Evolutionary conservation across 2,113 vertebrate species (phyloP).

Genomic region (Thermophis baileyi): DNA sequence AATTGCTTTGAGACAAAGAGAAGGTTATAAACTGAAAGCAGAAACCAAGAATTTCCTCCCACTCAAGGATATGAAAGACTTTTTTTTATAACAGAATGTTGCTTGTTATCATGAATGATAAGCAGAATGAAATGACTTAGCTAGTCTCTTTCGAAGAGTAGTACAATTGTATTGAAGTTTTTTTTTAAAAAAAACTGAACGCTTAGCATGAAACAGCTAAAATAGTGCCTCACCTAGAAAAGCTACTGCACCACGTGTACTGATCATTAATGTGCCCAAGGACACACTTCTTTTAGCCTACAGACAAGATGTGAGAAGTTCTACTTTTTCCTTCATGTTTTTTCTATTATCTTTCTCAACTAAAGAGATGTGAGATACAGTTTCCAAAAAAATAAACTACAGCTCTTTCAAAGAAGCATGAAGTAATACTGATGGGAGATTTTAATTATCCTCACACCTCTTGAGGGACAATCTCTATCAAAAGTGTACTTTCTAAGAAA

Average conservation of each 20-base stretch:
- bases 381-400: not conserved
- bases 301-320: not conserved
- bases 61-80: not conserved
- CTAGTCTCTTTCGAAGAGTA: not conserved
- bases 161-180: conserved; percentile 1
- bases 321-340: not conserved
- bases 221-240: not conserved
- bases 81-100: conserved; percentile 4
- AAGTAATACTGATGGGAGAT: not conserved
- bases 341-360: not conserved
- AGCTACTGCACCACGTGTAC: not conserved
- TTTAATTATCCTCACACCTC: not conserved
- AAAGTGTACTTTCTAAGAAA: not conserved
- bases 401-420: not conserved
- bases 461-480: not conserved
- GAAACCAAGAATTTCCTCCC: conserved; percentile 36
- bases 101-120: fast-evolving
- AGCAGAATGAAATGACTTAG: not conserved
- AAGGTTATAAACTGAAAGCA: conserved; percentile 51
- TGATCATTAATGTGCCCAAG: not conserved
- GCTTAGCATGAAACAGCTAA: not conserved
- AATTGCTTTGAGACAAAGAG: conserved; percentile 41
- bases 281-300: not conserved
- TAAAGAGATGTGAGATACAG: not conserved
- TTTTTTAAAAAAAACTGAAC: not conserved